Evolutionary conservation across 2,888 invertebrate species (phyloP).

Genomic region (Panopea generosa): DNA sequence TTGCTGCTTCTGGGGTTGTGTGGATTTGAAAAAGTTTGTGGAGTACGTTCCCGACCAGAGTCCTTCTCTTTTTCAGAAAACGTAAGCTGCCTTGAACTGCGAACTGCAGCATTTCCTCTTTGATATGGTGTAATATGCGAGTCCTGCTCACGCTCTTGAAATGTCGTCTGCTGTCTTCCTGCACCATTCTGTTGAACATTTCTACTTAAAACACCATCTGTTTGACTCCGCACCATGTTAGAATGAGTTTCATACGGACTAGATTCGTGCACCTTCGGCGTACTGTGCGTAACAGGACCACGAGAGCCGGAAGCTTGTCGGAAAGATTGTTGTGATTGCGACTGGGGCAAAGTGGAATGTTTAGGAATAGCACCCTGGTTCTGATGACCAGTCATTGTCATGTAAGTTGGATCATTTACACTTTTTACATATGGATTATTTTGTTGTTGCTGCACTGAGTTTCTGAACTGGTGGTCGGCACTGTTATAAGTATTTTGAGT

Average conservation of each 20-base stretch:
- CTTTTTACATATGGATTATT: neutral
- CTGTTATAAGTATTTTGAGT: slow-evolving; percentile 10
- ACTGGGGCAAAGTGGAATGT: slow-evolving; percentile 53
- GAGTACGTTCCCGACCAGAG: neutral
- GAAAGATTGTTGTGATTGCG: slow-evolving; percentile 63
- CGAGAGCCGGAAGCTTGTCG: slow-evolving; percentile 36
- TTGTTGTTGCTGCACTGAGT: neutral
- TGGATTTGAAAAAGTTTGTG: neutral
- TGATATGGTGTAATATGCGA: slow-evolving; percentile 3
- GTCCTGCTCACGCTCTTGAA: slow-evolving; percentile 4
- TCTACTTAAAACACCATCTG: slow-evolving; percentile 43
- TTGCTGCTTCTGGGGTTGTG: neutral
- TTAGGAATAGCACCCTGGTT: slow-evolving; percentile 67
- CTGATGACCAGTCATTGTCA: slow-evolving; percentile 50
- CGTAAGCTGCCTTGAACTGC: slow-evolving; percentile 15
- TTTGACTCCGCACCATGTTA: neutral
- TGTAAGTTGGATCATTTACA: slow-evolving; percentile 47
- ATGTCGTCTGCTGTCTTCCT: slow-evolving; percentile 3
- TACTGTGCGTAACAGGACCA: slow-evolving; percentile 59
- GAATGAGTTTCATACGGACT: slow-evolving; percentile 62
- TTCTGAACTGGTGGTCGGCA: neutral
- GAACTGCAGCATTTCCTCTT: slow-evolving; percentile 17
- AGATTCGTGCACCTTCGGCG: slow-evolving; percentile 66
- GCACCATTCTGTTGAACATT: slow-evolving; percentile 11
- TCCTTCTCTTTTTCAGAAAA: slow-evolving; percentile 1